Conservation (phyloP, 2,888 invertebrate genomes). For the Zaprionus lineosus region DNA sequence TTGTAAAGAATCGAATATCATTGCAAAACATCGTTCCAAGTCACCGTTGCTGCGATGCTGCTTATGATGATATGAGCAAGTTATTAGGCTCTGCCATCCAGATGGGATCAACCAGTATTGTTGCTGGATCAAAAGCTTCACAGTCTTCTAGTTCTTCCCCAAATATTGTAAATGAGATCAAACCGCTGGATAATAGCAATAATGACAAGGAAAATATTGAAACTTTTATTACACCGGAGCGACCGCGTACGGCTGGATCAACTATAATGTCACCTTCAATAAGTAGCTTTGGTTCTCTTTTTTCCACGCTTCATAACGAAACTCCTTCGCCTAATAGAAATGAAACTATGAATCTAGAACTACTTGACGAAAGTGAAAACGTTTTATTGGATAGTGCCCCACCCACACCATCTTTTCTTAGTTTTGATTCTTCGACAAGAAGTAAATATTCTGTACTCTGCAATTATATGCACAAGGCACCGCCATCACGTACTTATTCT, state of each 20-base stretch:
- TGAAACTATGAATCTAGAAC: neutral
- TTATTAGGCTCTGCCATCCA: slow-evolving; percentile 12
- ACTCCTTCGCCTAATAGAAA: neutral
- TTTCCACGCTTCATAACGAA: neutral
- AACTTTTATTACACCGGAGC: slow-evolving; percentile 42
- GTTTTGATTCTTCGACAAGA: neutral
- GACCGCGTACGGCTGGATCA: slow-evolving; percentile 24
- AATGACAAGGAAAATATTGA: slow-evolving; percentile 44
- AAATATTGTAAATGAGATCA: neutral
- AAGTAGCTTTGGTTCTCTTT: neutral
- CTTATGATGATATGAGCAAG: slow-evolving; percentile 10
- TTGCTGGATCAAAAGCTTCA: slow-evolving; percentile 8
- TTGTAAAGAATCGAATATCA: slow-evolving; percentile 71
- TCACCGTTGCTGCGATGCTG: slow-evolving; percentile 65
- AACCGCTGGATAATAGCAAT: slow-evolving; percentile 51
- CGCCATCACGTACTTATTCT: slow-evolving; percentile 72
- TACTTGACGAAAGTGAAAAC: neutral
- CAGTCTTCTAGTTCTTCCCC: neutral
- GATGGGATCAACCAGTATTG: slow-evolving; percentile 5
- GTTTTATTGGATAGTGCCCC: neutral
- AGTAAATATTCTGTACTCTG: neutral
- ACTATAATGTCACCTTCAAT: neutral
- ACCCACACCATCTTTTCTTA: neutral
- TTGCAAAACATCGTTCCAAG: slow-evolving; percentile 73
- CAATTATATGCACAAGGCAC: slow-evolving; percentile 22